Percentiles rank a stretch among this genome's conserved stretches.
Conservation (phyloP, 2,113 vertebrate species). For the Zapus hudsonius region DNA sequence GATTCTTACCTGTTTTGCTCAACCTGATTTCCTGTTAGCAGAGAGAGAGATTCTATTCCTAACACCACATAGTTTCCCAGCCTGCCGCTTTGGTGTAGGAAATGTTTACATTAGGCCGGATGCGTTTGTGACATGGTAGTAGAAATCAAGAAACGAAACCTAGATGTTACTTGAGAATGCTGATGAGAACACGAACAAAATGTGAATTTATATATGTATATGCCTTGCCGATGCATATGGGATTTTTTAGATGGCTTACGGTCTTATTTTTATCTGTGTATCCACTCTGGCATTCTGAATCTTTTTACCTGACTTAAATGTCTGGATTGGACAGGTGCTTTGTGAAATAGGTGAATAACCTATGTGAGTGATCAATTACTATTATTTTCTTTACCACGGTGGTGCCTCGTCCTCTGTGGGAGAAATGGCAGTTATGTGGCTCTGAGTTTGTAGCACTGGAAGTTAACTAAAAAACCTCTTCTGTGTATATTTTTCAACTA, state of each 20-base stretch:
- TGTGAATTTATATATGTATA: not conserved
- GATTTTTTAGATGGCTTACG: not conserved
- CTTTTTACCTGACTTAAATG: not conserved
- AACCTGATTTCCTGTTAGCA: constrained; percentile 36
- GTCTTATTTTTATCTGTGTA: not conserved
- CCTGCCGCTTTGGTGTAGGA: not conserved
- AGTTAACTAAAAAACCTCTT: not conserved
- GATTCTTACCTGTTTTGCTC: constrained; percentile 5
- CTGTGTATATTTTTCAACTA: not conserved
- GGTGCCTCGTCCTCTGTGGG: not conserved
- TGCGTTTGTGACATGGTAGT: constrained; percentile 23
- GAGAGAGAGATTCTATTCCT: not conserved
- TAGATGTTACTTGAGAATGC: not conserved
- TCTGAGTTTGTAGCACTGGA: not conserved
- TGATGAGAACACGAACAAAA: not conserved
- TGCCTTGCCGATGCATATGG: not conserved
- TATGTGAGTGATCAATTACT: not conserved
- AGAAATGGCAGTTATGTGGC: not conserved
- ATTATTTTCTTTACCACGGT: not conserved
- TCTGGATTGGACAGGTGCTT: not conserved
- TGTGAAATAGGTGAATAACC: not conserved
- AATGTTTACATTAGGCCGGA: constrained; percentile 21
- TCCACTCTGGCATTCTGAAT: not conserved
- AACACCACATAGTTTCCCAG: not conserved
- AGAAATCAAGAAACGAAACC: not conserved